Percentiles rank a stretch among this genome's conserved stretches.
phyloP scores from a whole-genome alignment of 2,797 vertebrate genomes.

The Emydoidea blandingii region DNA sequence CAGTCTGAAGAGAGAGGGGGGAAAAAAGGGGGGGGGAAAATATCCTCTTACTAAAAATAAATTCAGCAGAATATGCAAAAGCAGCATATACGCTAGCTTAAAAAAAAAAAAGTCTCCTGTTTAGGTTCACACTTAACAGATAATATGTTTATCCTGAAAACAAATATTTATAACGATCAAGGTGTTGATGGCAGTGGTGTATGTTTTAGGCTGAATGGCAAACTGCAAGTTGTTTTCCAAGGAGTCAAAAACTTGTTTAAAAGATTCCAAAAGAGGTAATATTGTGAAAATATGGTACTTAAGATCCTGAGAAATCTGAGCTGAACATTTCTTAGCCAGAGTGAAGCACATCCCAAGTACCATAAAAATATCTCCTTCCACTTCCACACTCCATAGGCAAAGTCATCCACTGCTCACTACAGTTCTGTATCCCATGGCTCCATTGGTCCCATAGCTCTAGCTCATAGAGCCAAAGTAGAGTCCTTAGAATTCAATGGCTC shows the following conservation, averaged over 20 bases:
- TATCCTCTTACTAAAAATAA: neutral
- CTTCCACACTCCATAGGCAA: no score
- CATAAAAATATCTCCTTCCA: no score
- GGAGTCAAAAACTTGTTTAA: neutral
- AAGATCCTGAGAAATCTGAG: no score
- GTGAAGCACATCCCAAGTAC: neutral
- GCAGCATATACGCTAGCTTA: neutral
- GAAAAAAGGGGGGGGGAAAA: accelerated
- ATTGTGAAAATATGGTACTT: no score
- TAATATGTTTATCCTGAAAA: neutral
- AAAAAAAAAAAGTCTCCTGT: neutral
- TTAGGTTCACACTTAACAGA: neutral
- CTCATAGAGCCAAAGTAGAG: no score
- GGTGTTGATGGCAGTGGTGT: no score
- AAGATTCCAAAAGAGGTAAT: neutral
- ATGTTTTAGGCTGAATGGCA: neutral
- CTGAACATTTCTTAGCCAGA: neutral
- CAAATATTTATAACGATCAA: neutral
- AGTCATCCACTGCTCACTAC: no score
- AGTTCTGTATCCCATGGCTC: no score
- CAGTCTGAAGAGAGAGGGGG: no score
- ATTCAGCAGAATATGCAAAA: neutral
- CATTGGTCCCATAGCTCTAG: no score
- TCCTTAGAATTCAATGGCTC: no score
- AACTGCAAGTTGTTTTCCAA: neutral